Evolutionary conservation across 2,797 vertebrate species (phyloP).

Genomic region (Erpetoichthys calabaricus): DNA sequence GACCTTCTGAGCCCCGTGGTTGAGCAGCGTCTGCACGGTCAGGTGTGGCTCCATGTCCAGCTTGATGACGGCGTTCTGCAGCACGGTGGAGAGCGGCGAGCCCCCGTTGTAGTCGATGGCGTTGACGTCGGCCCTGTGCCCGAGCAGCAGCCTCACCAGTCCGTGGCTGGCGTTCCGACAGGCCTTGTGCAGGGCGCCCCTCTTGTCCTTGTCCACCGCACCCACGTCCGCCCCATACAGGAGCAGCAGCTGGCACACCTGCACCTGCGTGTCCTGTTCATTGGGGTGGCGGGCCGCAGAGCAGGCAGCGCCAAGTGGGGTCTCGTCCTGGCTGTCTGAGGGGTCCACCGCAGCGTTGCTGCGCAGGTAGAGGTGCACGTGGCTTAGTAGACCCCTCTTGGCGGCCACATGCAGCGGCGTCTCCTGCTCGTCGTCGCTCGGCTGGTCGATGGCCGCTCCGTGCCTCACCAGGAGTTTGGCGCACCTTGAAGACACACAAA

Average conservation of each 20-base stretch:
- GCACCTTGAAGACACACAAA: constrained; percentile 29
- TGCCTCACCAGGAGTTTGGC: constrained; percentile 45
- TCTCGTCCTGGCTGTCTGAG: constrained; percentile 30
- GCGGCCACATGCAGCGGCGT: constrained; percentile 47
- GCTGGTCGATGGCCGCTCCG: constrained; percentile 30
- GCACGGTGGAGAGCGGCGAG: constrained; percentile 36
- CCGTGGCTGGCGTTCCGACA: constrained; percentile 28
- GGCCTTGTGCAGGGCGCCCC: constrained; percentile 48
- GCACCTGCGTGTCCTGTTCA: constrained; percentile 12
- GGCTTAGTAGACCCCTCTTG: constrained; percentile 31
- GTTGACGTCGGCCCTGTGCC: constrained; percentile 32
- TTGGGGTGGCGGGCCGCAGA: not conserved
- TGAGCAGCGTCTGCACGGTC: constrained; percentile 42
- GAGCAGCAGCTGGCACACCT: constrained; percentile 39
- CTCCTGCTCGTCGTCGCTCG: constrained; percentile 30
- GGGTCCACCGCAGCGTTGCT: constrained; percentile 28
- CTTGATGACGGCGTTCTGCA: constrained; percentile 26
- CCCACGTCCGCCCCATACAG: constrained; percentile 23
- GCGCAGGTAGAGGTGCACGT: constrained; percentile 42
- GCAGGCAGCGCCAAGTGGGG: constrained; percentile 39
- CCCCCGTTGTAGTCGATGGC: constrained; percentile 45
- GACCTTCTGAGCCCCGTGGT: constrained; percentile 42
- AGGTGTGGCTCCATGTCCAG: constrained; percentile 23
- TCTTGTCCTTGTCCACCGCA: constrained; percentile 31
- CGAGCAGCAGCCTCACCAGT: constrained; percentile 38